Evolutionary conservation across 2,113 vertebrate genomes (phyloP).

Genomic region (Tragulus kanchil): DNA sequence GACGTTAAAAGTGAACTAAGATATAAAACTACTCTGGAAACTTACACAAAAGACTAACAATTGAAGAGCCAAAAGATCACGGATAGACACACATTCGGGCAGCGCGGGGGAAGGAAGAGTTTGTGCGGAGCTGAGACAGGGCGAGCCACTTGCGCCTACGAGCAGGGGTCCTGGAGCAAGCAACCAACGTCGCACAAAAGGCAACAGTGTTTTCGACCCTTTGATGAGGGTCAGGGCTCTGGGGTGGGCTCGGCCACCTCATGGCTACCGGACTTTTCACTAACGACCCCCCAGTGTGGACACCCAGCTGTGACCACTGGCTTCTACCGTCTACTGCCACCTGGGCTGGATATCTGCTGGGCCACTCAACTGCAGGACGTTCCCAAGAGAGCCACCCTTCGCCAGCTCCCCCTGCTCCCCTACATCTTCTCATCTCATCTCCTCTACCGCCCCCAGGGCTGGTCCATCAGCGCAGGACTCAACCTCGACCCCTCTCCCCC

Average conservation of each 20-base stretch:
- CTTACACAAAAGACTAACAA: not conserved
- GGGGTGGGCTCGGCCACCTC: not conserved
- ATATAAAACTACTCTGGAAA: too few relatives aligned
- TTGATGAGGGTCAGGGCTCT: not conserved
- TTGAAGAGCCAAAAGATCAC: not conserved
- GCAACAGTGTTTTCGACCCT: not conserved
- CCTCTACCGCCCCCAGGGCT: too few relatives aligned
- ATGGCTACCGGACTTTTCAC: not conserved
- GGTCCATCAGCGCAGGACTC: not conserved
- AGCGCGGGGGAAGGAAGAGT: not conserved
- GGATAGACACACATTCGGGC: not conserved
- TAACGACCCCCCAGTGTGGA: not conserved
- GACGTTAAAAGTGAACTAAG: too few relatives aligned
- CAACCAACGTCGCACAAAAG: not conserved
- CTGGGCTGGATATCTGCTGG: not conserved
- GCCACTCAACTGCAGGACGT: fast-evolving
- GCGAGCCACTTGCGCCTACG: fast-evolving
- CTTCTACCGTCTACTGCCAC: not conserved
- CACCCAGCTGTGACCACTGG: not conserved
- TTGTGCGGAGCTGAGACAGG: not conserved
- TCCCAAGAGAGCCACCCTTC: not conserved
- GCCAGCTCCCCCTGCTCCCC: fast-evolving
- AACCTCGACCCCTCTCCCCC: not conserved
- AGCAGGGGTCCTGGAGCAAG: not conserved
- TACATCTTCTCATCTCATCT: not conserved